Evolutionary conservation across 2,888 invertebrate genomes (phyloP).

Genomic region (Ectropis crepuscularia): DNA sequence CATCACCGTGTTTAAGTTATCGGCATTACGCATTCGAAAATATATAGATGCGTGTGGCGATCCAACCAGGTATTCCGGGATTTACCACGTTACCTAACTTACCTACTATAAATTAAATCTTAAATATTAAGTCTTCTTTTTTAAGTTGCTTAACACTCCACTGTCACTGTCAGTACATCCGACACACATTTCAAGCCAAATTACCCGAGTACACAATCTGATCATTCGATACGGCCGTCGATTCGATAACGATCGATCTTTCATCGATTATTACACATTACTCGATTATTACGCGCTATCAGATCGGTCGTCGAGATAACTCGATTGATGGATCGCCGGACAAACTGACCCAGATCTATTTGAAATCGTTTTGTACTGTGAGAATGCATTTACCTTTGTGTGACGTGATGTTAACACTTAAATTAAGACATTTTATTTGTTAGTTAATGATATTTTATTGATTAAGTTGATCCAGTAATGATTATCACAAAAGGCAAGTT

Average conservation of each 20-base stretch:
- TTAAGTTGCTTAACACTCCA: background rate
- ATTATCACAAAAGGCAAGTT: too few relatives aligned
- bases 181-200: constrained; percentile 17
- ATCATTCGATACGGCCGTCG: constrained; percentile 32
- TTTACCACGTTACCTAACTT: background rate
- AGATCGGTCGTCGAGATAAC: constrained; percentile 28
- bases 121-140: background rate
- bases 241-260: constrained; percentile 33
- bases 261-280: constrained; percentile 35
- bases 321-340: constrained; percentile 32
- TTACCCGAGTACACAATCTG: constrained; percentile 26
- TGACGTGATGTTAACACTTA: background rate
- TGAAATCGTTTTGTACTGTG: constrained; percentile 18
- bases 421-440: background rate
- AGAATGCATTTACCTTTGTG: constrained; percentile 2
- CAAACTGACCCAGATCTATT: constrained; percentile 23
- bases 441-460: too few relatives aligned
- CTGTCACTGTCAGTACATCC: constrained; percentile 6
- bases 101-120: background rate
- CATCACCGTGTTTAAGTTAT: too few relatives aligned
- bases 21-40: too few relatives aligned
- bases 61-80: too few relatives aligned
- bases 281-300: constrained; percentile 27
- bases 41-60: too few relatives aligned
- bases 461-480: too few relatives aligned